Evolutionary conservation across 2,113 vertebrate genomes (phyloP).

Genomic region (Oncorhynchus nerka): DNA sequence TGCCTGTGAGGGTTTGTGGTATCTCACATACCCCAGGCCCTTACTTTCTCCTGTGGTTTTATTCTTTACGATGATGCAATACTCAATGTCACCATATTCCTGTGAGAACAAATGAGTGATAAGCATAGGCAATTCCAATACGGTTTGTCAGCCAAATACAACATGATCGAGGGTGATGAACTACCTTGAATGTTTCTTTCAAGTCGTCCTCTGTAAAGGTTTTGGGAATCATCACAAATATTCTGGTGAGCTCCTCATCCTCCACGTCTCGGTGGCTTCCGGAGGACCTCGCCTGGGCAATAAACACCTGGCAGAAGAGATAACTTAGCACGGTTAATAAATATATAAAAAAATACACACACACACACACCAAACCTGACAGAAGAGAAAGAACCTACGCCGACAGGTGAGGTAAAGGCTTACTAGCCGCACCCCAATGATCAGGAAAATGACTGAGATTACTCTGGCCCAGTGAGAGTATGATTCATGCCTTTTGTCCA

Average conservation of each 20-base stretch:
- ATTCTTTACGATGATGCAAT: constrained; percentile 93
- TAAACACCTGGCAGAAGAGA: constrained; percentile 80
- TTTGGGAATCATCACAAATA: constrained; percentile 96
- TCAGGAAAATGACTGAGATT: no score
- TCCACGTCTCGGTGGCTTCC: constrained; percentile 89
- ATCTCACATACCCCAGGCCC: constrained; percentile 91
- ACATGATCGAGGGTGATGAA: no score
- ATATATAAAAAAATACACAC: no score
- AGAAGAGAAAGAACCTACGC: no score
- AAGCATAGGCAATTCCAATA: background rate
- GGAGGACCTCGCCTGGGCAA: constrained; percentile 91
- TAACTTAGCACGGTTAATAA: no score
- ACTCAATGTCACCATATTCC: constrained; percentile 94
- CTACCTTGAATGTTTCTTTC: constrained; percentile 88
- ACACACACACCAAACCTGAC: no score
- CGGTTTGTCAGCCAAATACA: no score
- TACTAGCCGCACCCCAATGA: no score
- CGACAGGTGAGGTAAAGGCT: no score
- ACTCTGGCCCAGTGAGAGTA: no score
- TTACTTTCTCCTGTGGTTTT: constrained; percentile 92
- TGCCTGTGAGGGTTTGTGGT: constrained; percentile 92
- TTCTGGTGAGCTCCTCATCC: constrained; percentile 93
- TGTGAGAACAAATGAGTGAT: constrained; percentile 42
- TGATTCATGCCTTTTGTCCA: no score
- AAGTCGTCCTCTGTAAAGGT: constrained; percentile 91